Conservation (phyloP, 2,888 invertebrate species). For the Calameuta idolon region DNA sequence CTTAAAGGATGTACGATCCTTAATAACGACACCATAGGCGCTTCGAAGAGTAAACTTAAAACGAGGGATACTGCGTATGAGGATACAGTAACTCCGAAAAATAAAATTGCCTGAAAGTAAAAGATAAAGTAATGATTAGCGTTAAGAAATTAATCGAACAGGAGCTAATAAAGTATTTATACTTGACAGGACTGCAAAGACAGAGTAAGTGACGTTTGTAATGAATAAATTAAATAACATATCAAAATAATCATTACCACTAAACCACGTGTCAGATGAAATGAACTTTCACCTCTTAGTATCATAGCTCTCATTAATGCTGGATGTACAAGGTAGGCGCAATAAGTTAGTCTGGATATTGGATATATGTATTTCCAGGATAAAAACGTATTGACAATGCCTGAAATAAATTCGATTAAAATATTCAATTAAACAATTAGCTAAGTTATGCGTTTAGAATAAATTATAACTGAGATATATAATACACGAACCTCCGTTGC, state of each 20-base stretch:
- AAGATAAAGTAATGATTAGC: constrained; percentile 8
- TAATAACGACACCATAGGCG: constrained; percentile 72
- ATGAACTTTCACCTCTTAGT: constrained; percentile 66
- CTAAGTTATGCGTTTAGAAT: background rate
- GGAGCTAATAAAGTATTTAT: too few relatives aligned
- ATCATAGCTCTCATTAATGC: constrained; percentile 67
- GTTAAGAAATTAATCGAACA: background rate
- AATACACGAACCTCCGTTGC: constrained; percentile 61
- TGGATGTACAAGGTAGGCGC: constrained; percentile 71
- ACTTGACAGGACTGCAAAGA: too few relatives aligned
- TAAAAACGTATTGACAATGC: constrained; percentile 65
- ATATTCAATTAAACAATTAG: constrained; percentile 9
- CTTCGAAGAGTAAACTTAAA: constrained; percentile 72
- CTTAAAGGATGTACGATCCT: constrained; percentile 67
- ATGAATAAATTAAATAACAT: background rate
- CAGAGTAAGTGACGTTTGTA: background rate
- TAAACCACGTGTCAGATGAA: constrained; percentile 68
- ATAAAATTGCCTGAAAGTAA: constrained; percentile 69
- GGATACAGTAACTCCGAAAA: constrained; percentile 68
- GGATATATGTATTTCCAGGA: constrained; percentile 68
- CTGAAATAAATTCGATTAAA: constrained; percentile 54
- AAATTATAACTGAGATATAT: background rate
- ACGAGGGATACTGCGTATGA: constrained; percentile 67
- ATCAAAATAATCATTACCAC: constrained; percentile 64
- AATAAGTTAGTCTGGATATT: constrained; percentile 71